Evolutionary conservation across 2,113 vertebrate genomes (phyloP).

Genomic region (Tetrax tetrax): DNA sequence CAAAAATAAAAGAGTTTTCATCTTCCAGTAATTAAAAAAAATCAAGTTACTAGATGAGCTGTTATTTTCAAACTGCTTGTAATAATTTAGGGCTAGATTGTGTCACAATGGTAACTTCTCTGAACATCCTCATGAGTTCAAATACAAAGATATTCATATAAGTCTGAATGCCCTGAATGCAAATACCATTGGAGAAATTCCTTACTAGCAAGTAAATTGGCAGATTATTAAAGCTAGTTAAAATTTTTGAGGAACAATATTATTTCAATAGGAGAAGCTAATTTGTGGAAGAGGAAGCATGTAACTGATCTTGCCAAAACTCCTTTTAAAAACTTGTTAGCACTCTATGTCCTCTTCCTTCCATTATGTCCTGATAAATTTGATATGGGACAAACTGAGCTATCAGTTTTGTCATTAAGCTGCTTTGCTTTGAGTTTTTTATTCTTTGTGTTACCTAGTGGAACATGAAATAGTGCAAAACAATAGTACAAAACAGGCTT

Average conservation of each 20-base stretch:
- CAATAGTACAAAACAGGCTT: neutral
- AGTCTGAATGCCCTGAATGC: neutral
- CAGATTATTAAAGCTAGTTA: neutral
- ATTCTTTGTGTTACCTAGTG: neutral
- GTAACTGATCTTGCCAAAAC: neutral
- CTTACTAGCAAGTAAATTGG: neutral
- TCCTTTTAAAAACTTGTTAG: neutral
- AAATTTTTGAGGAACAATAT: neutral
- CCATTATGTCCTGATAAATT: neutral
- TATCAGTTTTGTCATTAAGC: neutral
- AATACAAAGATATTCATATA: neutral
- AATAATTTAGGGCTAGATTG: neutral
- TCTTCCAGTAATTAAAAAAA: constrained; percentile 12
- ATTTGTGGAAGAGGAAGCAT: neutral
- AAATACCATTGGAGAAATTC: neutral
- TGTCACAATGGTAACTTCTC: neutral
- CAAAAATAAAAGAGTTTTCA: neutral
- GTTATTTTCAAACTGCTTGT: neutral
- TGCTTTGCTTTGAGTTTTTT: neutral
- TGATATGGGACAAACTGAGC: neutral
- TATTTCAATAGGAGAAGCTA: neutral
- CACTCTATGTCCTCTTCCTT: neutral
- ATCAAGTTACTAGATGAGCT: neutral
- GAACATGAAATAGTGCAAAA: neutral
- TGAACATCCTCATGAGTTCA: neutral